phyloP scores from a whole-genome alignment of 2,888 invertebrate species.

The Polydrusus cervinus region DNA sequence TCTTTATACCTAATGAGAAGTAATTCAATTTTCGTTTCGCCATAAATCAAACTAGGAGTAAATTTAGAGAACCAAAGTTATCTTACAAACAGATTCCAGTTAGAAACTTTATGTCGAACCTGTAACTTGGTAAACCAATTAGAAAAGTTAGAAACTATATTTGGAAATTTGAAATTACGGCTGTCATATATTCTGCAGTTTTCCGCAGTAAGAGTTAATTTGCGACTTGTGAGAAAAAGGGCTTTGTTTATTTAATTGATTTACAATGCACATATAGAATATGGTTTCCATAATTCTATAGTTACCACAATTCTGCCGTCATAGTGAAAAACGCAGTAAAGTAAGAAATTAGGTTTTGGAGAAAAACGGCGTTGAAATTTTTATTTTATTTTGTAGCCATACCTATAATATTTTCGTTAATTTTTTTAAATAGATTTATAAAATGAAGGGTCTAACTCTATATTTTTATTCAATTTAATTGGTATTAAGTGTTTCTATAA shows the following conservation, averaged over 20 bases:
- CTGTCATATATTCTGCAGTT: constrained; percentile 3
- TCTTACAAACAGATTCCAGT: neutral
- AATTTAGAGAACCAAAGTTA: neutral
- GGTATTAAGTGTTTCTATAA: too few relatives aligned
- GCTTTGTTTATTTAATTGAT: neutral
- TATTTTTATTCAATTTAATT: too few relatives aligned
- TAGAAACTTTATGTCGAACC: neutral
- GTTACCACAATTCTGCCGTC: too few relatives aligned
- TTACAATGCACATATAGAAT: neutral
- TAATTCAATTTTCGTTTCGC: neutral
- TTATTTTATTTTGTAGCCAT: too few relatives aligned
- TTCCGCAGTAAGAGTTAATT: neutral
- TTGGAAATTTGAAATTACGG: constrained; percentile 7
- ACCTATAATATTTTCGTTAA: too few relatives aligned
- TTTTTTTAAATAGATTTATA: too few relatives aligned
- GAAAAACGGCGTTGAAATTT: too few relatives aligned
- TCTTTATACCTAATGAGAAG: too few relatives aligned
- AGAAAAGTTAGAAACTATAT: constrained; percentile 6
- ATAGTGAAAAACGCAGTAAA: too few relatives aligned
- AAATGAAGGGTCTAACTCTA: too few relatives aligned
- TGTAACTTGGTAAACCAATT: constrained; percentile 14
- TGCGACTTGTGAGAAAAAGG: neutral
- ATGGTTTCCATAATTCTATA: too few relatives aligned
- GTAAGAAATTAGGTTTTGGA: too few relatives aligned
- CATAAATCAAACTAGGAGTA: neutral